phyloP scores from a whole-genome alignment of 1,140 invertebrate genomes.

The Papilio dardanus region DNA sequence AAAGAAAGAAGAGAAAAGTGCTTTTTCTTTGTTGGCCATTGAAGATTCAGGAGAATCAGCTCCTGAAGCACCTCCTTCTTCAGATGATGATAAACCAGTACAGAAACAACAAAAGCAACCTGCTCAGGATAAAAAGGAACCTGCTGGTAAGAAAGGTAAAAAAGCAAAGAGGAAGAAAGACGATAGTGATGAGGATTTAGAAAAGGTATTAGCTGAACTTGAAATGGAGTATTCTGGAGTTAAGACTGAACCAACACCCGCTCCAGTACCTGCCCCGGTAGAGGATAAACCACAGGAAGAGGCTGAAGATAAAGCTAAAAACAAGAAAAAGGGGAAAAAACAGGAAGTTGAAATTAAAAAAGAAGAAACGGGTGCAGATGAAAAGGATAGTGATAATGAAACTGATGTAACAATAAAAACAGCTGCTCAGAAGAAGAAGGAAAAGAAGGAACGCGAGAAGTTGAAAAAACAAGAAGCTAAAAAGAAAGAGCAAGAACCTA shows the following conservation, averaged over 20 bases:
- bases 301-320: slow-evolving; percentile 80
- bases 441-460: slow-evolving; percentile 93
- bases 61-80: slow-evolving; percentile 74
- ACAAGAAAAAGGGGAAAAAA: slow-evolving; percentile 79
- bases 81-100: slow-evolving; percentile 78
- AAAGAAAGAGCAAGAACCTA: slow-evolving; percentile 79
- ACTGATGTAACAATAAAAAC: slow-evolving; percentile 88
- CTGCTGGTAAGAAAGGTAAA: slow-evolving; percentile 85
- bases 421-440: slow-evolving; percentile 93
- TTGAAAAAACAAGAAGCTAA: slow-evolving; percentile 87
- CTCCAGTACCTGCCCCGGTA: slow-evolving; percentile 66
- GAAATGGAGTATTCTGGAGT: slow-evolving; percentile 89
- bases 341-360: slow-evolving; percentile 54
- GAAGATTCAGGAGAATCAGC: slow-evolving; percentile 82
- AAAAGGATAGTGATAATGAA: slow-evolving; percentile 82
- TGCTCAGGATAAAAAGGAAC: slow-evolving; percentile 83
- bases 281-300: slow-evolving; percentile 75
- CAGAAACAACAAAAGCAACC: slow-evolving; percentile 79
- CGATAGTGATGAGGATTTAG: slow-evolving; percentile 92
- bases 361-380: slow-evolving; percentile 67
- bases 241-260: slow-evolving; percentile 74
- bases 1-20: slow-evolving; percentile 82
- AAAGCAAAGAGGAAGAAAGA: slow-evolving; percentile 88
- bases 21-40: slow-evolving; percentile 85
- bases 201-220: slow-evolving; percentile 91